Percentiles rank a stretch among this genome's conserved stretches.
Conservation (phyloP, 1,140 invertebrate genomes). For the Drosophila takahashii region DNA sequence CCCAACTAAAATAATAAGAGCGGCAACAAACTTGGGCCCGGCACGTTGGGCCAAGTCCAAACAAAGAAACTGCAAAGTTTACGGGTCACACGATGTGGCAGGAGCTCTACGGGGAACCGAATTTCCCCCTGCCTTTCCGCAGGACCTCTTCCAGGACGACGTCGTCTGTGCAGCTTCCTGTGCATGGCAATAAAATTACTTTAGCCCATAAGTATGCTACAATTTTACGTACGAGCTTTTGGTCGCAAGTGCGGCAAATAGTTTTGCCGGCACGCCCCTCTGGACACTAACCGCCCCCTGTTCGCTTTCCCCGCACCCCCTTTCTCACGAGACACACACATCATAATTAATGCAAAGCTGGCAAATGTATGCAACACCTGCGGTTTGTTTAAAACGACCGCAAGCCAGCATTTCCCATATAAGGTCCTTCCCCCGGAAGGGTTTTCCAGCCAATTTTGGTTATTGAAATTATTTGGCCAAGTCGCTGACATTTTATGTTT, state of each 20-base stretch:
- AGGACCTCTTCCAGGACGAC: slow-evolving; percentile 45
- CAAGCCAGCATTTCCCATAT: slow-evolving; percentile 61
- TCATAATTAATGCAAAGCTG: slow-evolving; percentile 85
- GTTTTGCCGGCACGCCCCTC: slow-evolving; percentile 57
- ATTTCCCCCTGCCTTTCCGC: slow-evolving; percentile 1
- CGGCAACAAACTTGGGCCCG: slow-evolving; percentile 67
- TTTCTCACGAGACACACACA: slow-evolving; percentile 45
- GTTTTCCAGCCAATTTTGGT: slow-evolving; percentile 36
- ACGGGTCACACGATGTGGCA: slow-evolving; percentile 69
- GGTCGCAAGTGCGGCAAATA: slow-evolving; percentile 74
- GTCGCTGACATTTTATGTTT: slow-evolving; percentile 75
- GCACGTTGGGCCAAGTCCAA: slow-evolving; percentile 65
- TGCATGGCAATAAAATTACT: slow-evolving; percentile 78
- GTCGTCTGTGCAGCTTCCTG: slow-evolving; percentile 68
- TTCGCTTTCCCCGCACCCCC: slow-evolving; percentile 1
- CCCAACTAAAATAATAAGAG: slow-evolving; percentile 77
- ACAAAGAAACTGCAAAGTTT: slow-evolving; percentile 82
- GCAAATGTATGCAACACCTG: slow-evolving; percentile 84
- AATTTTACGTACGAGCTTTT: slow-evolving; percentile 65
- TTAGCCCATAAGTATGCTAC: slow-evolving; percentile 74
- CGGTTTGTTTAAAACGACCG: slow-evolving; percentile 84
- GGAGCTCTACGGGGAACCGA: slow-evolving; percentile 31
- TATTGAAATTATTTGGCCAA: slow-evolving; percentile 66
- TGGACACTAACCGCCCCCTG: slow-evolving; percentile 1
- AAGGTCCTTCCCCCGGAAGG: not conserved